These are phyloP conservation scores for Leuciscus waleckii DNA, from an alignment of 2,797 vertebrate genomes.

Conservation along the genomic window DNA sequence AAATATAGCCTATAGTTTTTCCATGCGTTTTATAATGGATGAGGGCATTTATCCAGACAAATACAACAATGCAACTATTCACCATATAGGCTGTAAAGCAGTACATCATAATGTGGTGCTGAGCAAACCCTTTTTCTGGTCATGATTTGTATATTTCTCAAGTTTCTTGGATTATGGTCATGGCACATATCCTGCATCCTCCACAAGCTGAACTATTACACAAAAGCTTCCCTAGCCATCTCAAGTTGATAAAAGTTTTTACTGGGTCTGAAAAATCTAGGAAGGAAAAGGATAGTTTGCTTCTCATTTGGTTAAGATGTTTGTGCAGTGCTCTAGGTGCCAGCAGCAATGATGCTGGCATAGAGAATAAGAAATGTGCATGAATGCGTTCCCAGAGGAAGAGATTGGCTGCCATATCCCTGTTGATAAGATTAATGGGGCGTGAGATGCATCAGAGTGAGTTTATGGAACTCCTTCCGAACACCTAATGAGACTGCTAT, in stretches of 20 bases:
- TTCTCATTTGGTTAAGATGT: slow-evolving; percentile 43
- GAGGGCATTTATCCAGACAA: not conserved
- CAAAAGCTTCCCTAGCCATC: not conserved
- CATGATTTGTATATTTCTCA: not conserved
- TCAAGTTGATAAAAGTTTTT: slow-evolving; percentile 29
- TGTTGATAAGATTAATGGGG: slow-evolving; percentile 54
- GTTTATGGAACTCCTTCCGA: slow-evolving; percentile 44
- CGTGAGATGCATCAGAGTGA: slow-evolving; percentile 42
- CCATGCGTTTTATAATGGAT: not conserved
- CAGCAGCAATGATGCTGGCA: slow-evolving; percentile 47
- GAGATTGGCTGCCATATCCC: slow-evolving; percentile 37
- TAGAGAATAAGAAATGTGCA: slow-evolving; percentile 44
- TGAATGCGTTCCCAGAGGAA: slow-evolving; percentile 41
- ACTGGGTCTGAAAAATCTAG: not conserved
- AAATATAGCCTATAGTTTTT: not conserved
- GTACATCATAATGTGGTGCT: not conserved
- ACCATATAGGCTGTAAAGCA: not conserved
- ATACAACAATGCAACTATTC: not conserved
- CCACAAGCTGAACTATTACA: slow-evolving; percentile 9
- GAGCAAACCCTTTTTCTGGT: not conserved
- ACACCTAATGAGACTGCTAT: slow-evolving; percentile 52
- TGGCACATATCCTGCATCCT: not conserved
- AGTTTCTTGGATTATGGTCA: not conserved
- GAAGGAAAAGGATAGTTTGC: slow-evolving; percentile 19
- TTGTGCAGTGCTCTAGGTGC: slow-evolving; percentile 33